Evolutionary conservation across 2,113 vertebrate species (phyloP).

Genomic region (Colius striatus): DNA sequence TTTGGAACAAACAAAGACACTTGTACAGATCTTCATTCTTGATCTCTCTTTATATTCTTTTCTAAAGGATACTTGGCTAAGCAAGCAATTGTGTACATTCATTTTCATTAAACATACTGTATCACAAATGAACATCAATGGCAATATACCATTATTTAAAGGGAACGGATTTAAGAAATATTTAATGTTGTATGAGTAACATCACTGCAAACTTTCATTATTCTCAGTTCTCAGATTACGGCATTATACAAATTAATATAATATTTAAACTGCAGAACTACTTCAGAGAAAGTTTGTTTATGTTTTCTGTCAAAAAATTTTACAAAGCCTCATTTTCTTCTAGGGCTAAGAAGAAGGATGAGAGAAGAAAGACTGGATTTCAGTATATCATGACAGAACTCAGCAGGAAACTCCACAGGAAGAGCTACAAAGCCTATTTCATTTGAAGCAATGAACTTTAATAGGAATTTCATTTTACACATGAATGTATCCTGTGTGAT

Average conservation of each 20-base stretch:
- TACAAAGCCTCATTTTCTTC: constrained; percentile 21
- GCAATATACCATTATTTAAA: neutral
- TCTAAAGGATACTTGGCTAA: neutral
- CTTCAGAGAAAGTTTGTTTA: neutral
- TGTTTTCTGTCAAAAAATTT: constrained; percentile 37
- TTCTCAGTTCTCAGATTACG: neutral
- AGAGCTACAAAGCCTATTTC: constrained; percentile 56
- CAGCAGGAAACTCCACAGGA: constrained; percentile 59
- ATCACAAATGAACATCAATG: neutral
- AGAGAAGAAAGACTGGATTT: constrained; percentile 46
- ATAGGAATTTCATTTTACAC: constrained; percentile 66
- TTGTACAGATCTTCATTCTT: neutral
- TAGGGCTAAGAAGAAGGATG: constrained; percentile 1
- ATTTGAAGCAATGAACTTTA: constrained; percentile 67
- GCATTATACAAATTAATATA: neutral
- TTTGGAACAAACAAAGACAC: neutral
- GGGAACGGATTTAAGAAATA: neutral
- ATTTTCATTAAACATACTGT: neutral
- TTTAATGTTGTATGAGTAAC: neutral
- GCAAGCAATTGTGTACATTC: neutral
- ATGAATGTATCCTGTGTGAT: constrained; percentile 53
- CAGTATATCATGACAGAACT: constrained; percentile 49
- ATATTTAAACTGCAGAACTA: neutral
- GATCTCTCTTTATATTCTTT: neutral
- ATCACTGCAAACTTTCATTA: neutral